These are phyloP conservation scores for Nycticryphes semicollaris DNA, from an alignment of 2,113 vertebrate genomes.

Conservation along the genomic window DNA sequence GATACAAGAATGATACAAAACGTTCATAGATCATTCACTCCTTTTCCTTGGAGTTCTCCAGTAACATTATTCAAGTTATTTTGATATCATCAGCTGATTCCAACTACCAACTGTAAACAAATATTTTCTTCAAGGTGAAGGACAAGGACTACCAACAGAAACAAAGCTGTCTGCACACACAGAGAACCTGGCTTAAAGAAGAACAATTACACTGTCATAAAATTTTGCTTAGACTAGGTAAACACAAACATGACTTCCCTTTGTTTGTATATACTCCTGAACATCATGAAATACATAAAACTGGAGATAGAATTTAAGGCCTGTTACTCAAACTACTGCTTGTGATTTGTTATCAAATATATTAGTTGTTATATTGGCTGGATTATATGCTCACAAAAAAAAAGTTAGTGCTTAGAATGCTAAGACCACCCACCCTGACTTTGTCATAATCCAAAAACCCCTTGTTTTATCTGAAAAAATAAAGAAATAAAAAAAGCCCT, in stretches of 20 bases:
- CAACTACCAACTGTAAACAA: background rate
- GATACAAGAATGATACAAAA: background rate
- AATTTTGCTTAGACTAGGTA: background rate
- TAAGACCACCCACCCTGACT: background rate
- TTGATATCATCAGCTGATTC: background rate
- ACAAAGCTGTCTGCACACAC: background rate
- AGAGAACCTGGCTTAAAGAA: background rate
- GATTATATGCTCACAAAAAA: background rate
- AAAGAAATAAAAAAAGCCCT: background rate
- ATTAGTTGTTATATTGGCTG: background rate
- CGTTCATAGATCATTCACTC: background rate
- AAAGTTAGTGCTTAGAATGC: background rate
- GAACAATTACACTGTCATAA: background rate
- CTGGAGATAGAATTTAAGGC: background rate
- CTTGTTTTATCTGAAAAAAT: background rate
- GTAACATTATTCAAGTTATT: background rate
- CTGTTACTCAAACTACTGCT: background rate
- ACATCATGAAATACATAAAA: background rate
- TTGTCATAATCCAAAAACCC: background rate
- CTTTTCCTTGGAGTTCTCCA: background rate
- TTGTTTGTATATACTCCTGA: background rate
- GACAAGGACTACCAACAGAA: background rate
- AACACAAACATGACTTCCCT: background rate
- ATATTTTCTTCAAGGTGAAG: background rate
- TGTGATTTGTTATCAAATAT: background rate